phyloP scores from a whole-genome alignment of 1,140 invertebrate genomes.

The Muscidifurax raptorellus region DNA sequence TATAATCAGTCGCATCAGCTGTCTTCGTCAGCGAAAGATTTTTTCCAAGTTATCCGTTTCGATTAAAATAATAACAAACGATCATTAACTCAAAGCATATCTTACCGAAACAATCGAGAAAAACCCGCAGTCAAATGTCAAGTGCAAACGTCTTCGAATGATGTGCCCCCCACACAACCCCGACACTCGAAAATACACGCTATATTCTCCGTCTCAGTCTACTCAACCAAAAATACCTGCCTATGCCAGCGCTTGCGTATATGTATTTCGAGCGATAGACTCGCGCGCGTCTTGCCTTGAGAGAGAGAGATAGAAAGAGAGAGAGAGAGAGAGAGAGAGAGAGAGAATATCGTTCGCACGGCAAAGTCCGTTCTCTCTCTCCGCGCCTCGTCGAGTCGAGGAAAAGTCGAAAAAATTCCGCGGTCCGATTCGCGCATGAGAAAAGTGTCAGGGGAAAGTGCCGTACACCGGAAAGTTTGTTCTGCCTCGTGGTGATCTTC shows the following conservation, averaged over 20 bases:
- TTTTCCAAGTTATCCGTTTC: too few species aligned
- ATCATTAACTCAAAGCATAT: too few species aligned
- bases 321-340: too few species aligned
- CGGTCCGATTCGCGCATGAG: neutral
- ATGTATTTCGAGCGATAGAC: constrained; percentile 59
- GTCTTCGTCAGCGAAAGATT: too few species aligned
- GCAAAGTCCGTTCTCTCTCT: constrained; percentile 4
- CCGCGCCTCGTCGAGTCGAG: neutral
- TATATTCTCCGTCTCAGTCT: constrained; percentile 38
- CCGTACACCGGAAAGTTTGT: neutral
- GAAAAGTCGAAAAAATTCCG: neutral
- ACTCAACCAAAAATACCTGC: constrained; percentile 63
- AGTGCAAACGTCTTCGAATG: neutral
- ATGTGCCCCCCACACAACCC: neutral
- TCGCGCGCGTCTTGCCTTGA: neutral
- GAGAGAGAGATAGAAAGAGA: too few species aligned
- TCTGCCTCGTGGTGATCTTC: neutral
- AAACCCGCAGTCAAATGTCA: neutral
- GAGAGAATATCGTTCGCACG: neutral
- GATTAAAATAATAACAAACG: too few species aligned
- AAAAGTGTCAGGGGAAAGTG: neutral
- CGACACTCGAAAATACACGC: neutral
- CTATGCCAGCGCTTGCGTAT: constrained; percentile 49
- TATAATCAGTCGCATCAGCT: too few species aligned
- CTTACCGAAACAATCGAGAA: too few species aligned